phyloP scores from a whole-genome alignment of 2,797 vertebrate species.

The Cephalopachus bancanus region DNA sequence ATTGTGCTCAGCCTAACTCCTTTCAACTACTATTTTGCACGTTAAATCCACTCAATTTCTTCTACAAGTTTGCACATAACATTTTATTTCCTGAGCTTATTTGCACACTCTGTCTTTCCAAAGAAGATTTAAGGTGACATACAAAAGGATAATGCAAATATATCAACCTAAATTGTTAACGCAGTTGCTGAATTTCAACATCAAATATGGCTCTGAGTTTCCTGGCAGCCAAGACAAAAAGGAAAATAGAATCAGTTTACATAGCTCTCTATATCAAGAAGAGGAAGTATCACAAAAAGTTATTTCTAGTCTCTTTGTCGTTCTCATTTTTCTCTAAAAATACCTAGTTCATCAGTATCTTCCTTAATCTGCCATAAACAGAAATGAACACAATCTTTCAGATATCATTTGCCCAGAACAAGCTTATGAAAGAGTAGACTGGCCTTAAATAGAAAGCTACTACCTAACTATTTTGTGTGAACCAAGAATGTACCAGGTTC shows the following conservation, averaged over 20 bases:
- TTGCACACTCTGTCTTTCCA: slow-evolving; percentile 5
- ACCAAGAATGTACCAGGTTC: background rate
- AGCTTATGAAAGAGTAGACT: slow-evolving; percentile 21
- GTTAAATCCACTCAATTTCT: background rate
- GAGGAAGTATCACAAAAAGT: background rate
- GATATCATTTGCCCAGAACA: slow-evolving; percentile 24
- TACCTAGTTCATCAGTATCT: background rate
- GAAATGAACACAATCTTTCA: slow-evolving; percentile 47
- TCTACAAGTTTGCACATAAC: background rate
- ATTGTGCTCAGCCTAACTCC: too few species aligned
- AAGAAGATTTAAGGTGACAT: slow-evolving; percentile 24
- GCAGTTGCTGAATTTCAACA: slow-evolving; percentile 12
- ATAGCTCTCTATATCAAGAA: background rate
- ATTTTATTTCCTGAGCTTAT: slow-evolving; percentile 15
- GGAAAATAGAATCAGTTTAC: slow-evolving; percentile 3
- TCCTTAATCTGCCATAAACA: background rate
- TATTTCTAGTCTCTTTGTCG: background rate
- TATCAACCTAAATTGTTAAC: background rate
- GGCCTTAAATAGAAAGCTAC: slow-evolving; percentile 45
- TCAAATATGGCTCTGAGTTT: background rate
- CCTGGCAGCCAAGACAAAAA: slow-evolving; percentile 18
- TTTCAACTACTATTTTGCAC: background rate
- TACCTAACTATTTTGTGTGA: slow-evolving; percentile 20
- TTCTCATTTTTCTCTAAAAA: slow-evolving; percentile 42
- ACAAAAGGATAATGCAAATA: slow-evolving; percentile 24